Base-by-base conservation (phyloP, 2,797 vertebrate genomes). In the Schizopygopsis malacanthus region DNA sequence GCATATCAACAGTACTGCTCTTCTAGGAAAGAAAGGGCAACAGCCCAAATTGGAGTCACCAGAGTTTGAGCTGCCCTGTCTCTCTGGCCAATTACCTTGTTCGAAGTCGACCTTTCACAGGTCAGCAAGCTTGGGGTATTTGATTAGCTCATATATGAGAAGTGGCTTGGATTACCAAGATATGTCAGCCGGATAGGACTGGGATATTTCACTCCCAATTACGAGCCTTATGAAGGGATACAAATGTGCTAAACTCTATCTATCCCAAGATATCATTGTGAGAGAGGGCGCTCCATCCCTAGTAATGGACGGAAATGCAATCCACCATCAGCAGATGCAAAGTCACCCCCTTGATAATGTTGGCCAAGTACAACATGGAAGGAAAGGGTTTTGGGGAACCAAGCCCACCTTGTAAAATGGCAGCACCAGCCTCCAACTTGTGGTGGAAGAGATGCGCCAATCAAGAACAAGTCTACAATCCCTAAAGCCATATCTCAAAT, bases 161-260 rank as follows among this genome's bases (percentile, higher is more conserved):
- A 84, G 37, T 89, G 77, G 61, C 39, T 89, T 52, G 69, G 85
- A 54, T 72, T 88, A 45, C 79, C 77, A 28, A 84, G 22, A 76
- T 69, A 69, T 85, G 73, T 37, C 28, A 82, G 83, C 56, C 82
- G 28, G 54, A 78, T 63, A 37, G 28, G 54, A 10, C 15, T 86
- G 75, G 67, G 50, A 25, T 11, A 50, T 82, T 37, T 81, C 65
- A 61, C 25, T 85, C n/a, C 39, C 81, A 54, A 63, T 83, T 22
- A 85, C 45, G n/a, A 75, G 65, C 33, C 54, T 84, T 37, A 50
- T 61, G 12, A 67, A 82, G 50, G 78, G 82, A 15, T 77, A 67
- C 8, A 77, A 79, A 41, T 81, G 85, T 50, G 39, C 50, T 3
- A 81, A 78, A 33, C 33, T 33, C 33, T 33, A 33, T 33, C 33